These are phyloP conservation scores for Ochropacha duplaris DNA, from an alignment of 2,888 invertebrate species.

Conservation along the genomic window DNA sequence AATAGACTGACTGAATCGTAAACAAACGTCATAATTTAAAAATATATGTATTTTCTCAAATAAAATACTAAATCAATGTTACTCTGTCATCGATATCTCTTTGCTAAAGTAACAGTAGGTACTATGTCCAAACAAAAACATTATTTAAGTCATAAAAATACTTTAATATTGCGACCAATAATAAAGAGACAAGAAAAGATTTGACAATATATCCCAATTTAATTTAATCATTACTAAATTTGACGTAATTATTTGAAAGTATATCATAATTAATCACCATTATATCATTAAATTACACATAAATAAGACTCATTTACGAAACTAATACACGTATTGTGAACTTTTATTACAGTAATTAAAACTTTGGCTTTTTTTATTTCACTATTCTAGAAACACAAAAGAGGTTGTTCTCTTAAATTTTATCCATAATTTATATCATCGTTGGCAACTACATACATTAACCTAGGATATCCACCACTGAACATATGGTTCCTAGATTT, in stretches of 20 bases:
- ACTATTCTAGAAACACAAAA: too few relatives aligned
- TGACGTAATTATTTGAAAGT: not conserved
- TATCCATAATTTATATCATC: too few relatives aligned
- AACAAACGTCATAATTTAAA: conserved; percentile 11
- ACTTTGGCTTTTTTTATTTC: too few relatives aligned
- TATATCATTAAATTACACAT: not conserved
- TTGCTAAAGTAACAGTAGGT: not conserved
- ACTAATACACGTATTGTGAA: not conserved
- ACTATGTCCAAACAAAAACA: not conserved
- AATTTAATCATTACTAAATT: not conserved
- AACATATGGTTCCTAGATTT: not conserved
- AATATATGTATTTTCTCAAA: not conserved
- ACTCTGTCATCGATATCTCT: not conserved
- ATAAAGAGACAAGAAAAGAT: not conserved
- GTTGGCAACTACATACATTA: too few relatives aligned
- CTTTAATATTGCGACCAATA: not conserved
- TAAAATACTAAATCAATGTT: not conserved
- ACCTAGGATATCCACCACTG: too few relatives aligned
- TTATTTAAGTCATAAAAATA: not conserved
- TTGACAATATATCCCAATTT: not conserved
- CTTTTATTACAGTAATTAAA: too few relatives aligned
- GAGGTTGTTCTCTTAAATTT: too few relatives aligned
- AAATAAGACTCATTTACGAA: not conserved
- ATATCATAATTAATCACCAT: not conserved
- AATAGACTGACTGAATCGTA: conserved; percentile 11